A percentile compares a stretch with the other conserved stretches of the same genome.
Conservation (phyloP, 2,113 vertebrate genomes). For the Scopus umbretta region DNA sequence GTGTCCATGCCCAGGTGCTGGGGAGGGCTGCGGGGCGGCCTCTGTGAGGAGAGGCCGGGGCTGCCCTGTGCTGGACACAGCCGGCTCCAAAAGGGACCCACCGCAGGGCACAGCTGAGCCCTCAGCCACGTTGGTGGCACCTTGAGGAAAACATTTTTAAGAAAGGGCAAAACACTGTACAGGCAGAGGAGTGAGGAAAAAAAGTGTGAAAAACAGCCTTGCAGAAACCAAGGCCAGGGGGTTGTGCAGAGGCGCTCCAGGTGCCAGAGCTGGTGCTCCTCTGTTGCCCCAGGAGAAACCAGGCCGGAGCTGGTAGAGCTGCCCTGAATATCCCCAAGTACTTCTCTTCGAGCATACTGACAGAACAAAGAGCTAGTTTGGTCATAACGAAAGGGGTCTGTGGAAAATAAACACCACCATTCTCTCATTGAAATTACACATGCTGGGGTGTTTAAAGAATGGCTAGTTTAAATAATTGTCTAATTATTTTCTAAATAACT, state of each 20-base stretch:
- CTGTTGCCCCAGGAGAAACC: not conserved
- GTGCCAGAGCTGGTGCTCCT: not conserved
- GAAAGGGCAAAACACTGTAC: not conserved
- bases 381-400: not conserved
- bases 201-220: not conserved
- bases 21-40: fast-evolving
- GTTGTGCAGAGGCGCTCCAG: fast-evolving
- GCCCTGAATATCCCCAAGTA: not conserved
- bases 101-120: fast-evolving
- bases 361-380: not conserved
- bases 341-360: not conserved
- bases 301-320: not conserved
- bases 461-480: not conserved
- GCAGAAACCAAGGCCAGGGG: fast-evolving
- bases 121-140: fast-evolving
- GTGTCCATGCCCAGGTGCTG: fast-evolving
- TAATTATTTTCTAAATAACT: not conserved
- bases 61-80: fast-evolving
- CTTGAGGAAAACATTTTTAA: not conserved
- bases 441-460: not conserved
- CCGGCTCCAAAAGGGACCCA: fast-evolving
- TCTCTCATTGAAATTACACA: not conserved
- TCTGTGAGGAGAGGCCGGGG: not conserved
- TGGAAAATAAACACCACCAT: not conserved
- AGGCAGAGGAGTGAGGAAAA: not conserved